Conservation (phyloP, 2,888 invertebrate species). For the Thysanoteuthis rhombus region DNA sequence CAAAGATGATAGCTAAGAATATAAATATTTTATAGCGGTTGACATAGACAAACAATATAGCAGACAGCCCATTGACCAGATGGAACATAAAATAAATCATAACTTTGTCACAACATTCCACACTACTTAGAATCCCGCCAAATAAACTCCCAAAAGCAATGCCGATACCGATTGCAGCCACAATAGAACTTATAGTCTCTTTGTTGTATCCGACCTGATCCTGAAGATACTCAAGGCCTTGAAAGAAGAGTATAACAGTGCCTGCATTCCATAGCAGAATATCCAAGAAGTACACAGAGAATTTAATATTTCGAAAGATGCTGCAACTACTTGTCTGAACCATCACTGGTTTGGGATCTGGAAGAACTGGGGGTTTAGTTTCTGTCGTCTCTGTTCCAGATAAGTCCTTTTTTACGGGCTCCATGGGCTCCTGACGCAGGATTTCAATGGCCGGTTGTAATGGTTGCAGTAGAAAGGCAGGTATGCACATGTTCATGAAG, state of each 20-base stretch:
- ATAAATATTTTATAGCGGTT: slow-evolving; percentile 18
- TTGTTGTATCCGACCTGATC: slow-evolving; percentile 42
- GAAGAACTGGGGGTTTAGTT: neutral
- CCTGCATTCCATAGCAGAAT: slow-evolving; percentile 60
- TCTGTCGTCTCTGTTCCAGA: neutral
- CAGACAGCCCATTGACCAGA: slow-evolving; percentile 44
- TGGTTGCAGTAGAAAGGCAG: slow-evolving; percentile 51
- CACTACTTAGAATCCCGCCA: slow-evolving; percentile 54
- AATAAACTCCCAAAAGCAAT: slow-evolving; percentile 51
- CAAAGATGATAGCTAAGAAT: slow-evolving; percentile 39
- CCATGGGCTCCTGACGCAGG: neutral
- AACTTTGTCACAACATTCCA: slow-evolving; percentile 45
- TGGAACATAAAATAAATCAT: slow-evolving; percentile 47
- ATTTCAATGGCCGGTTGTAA: slow-evolving; percentile 29
- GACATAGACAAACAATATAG: slow-evolving; percentile 37
- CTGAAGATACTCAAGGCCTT: slow-evolving; percentile 51
- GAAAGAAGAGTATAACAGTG: slow-evolving; percentile 45
- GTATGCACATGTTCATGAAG: slow-evolving; percentile 52
- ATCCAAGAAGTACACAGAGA: slow-evolving; percentile 54
- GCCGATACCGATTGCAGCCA: slow-evolving; percentile 47
- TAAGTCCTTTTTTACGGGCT: neutral
- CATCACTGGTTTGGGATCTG: neutral
- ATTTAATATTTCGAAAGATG: slow-evolving; percentile 40
- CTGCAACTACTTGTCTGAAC: neutral
- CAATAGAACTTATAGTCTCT: slow-evolving; percentile 45